phyloP scores from a whole-genome alignment of 2,113 vertebrate species.

The Dicentrarchus labrax region DNA sequence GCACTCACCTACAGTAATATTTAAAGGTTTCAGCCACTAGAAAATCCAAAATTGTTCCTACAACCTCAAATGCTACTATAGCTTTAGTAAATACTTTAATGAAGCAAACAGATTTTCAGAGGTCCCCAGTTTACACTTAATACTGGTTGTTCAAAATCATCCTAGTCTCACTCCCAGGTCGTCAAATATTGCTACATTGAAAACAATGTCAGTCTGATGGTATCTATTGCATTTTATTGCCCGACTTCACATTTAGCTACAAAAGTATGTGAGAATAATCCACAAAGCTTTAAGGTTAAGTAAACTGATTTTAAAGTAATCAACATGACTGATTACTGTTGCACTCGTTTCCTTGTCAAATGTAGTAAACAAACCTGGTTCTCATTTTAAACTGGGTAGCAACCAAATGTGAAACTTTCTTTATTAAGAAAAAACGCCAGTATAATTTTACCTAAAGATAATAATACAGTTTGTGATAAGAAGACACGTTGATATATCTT shows the following conservation, averaged over 20 bases:
- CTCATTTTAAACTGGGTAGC: constrained; percentile 26
- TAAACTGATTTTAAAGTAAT: not conserved
- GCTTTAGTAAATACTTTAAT: not conserved
- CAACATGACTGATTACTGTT: not conserved
- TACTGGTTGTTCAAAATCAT: not conserved
- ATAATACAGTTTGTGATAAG: not conserved
- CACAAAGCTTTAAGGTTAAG: not conserved
- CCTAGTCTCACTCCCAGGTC: too few species aligned
- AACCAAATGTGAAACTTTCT: not conserved
- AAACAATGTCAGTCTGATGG: not conserved
- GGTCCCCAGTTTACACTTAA: too few species aligned
- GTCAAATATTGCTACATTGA: too few species aligned
- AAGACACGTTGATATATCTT: too few species aligned
- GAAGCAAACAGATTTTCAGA: too few species aligned
- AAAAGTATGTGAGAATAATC: not conserved
- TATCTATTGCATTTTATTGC: not conserved
- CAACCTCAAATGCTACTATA: not conserved
- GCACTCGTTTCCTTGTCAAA: not conserved
- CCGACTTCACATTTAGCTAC: not conserved
- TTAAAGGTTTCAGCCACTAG: not conserved
- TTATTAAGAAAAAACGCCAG: not conserved
- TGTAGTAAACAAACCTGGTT: constrained; percentile 8
- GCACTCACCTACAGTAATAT: not conserved
- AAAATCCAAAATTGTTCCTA: not conserved
- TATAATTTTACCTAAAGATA: not conserved